phyloP scores from a whole-genome alignment of 1,140 invertebrate genomes.

The Calliphora vicina region DNA sequence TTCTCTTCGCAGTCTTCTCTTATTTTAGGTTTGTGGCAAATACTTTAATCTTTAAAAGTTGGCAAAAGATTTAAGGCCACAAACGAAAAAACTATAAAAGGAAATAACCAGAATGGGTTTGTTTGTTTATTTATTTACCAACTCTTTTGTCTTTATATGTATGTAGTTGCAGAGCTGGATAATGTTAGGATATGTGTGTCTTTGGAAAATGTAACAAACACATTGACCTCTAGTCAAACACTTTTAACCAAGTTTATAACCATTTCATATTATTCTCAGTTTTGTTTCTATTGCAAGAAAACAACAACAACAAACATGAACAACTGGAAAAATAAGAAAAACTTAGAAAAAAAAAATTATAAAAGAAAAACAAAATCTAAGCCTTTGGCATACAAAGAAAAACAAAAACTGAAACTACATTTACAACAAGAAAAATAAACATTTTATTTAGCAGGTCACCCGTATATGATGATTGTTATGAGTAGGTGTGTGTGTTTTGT shows the following conservation, averaged over 20 bases:
- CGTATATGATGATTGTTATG: neutral
- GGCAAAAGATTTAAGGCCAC: neutral
- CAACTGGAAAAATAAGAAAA: neutral
- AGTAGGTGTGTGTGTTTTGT: neutral
- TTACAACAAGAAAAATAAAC: neutral
- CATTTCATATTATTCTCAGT: neutral
- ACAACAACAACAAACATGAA: neutral
- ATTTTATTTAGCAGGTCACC: neutral
- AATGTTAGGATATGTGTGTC: too few species aligned
- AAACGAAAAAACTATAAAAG: neutral
- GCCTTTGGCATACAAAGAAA: neutral
- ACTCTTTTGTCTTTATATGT: neutral
- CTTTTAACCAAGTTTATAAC: constrained; percentile 7
- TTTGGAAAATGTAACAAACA: neutral
- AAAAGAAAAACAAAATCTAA: neutral
- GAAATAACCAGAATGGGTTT: neutral
- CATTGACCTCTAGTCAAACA: constrained; percentile 8
- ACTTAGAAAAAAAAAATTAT: neutral
- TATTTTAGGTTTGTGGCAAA: neutral
- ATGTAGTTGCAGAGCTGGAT: too few species aligned
- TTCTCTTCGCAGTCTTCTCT: too few species aligned
- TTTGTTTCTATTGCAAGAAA: neutral
- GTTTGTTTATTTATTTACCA: neutral
- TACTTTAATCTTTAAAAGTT: neutral
- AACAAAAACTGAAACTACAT: neutral